A percentile compares a stretch with the other conserved stretches of the same genome.
phyloP scores from a whole-genome alignment of 2,113 vertebrate species.

The Oryctolagus cuniculus region DNA sequence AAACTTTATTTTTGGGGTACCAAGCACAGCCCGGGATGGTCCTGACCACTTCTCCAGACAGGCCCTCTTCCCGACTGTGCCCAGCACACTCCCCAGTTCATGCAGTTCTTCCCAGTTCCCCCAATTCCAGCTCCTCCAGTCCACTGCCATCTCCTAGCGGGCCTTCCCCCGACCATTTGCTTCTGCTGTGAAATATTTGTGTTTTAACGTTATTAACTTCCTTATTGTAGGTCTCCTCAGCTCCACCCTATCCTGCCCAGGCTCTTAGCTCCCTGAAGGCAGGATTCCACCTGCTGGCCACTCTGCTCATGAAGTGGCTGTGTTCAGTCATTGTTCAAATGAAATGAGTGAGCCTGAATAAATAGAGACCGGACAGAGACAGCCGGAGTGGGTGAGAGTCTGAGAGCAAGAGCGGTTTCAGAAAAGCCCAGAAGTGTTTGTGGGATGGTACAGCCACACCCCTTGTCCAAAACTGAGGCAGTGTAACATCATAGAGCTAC shows the following conservation, averaged over 20 bases:
- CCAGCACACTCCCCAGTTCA: neutral
- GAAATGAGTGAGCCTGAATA: neutral
- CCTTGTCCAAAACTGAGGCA: neutral
- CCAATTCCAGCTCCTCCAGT: neutral
- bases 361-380: neutral
- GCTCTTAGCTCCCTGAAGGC: neutral
- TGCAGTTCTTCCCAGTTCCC: neutral
- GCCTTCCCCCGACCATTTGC: neutral
- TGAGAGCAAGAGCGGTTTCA: neutral
- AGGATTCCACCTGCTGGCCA: neutral
- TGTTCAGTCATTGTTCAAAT: neutral
- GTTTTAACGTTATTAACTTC: neutral
- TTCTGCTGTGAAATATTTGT: neutral
- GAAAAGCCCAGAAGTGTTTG: neutral
- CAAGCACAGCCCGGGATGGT: accelerated
- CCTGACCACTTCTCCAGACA: accelerated
- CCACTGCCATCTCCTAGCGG: neutral
- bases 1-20: neutral
- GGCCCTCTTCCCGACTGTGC: neutral
- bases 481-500: too few relatives aligned
- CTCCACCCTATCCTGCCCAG: neutral
- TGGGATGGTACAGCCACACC: neutral
- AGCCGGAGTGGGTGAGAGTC: neutral
- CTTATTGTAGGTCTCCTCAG: neutral
- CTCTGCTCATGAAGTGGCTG: accelerated